Conservation (phyloP, 2,888 invertebrate species). For the Alloplasta piceator region DNA sequence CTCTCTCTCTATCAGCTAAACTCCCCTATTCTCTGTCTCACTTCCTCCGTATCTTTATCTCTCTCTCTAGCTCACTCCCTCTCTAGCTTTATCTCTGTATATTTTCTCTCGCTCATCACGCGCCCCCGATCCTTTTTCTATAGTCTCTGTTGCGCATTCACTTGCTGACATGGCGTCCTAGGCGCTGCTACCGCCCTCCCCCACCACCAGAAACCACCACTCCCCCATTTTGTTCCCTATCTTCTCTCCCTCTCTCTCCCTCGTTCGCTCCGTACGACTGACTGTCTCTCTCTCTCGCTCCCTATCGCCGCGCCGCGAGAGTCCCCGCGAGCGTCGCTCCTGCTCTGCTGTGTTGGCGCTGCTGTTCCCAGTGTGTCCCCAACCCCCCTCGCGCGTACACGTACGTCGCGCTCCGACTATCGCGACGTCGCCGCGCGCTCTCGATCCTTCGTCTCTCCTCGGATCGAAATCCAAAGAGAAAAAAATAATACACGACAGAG, state of each 20-base stretch:
- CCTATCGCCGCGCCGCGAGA: constrained; percentile 28
- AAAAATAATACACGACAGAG: no score
- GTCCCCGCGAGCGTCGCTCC: constrained; percentile 42
- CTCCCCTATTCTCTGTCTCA: constrained; percentile 15
- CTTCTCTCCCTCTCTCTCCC: constrained; percentile 44
- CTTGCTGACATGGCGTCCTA: constrained; percentile 83
- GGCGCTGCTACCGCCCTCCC: constrained; percentile 66
- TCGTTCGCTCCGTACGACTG: constrained; percentile 30
- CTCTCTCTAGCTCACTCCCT: constrained; percentile 40
- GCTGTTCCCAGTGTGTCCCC: constrained; percentile 65
- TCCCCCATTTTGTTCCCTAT: constrained; percentile 28
- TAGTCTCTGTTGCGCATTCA: constrained; percentile 59
- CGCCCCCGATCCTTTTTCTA: constrained; percentile 61
- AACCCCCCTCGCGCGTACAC: constrained; percentile 61
- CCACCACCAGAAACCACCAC: constrained; percentile 56
- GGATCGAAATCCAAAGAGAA: constrained; percentile 16
- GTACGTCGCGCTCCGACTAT: constrained; percentile 53
- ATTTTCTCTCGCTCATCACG: constrained; percentile 26
- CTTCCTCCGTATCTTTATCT: constrained; percentile 17
- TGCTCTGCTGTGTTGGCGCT: constrained; percentile 38
- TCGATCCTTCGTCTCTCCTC: constrained; percentile 43
- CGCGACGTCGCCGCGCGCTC: constrained; percentile 50
- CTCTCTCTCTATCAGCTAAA: constrained; percentile 45
- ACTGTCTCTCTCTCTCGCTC: constrained; percentile 30
- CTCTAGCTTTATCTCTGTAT: constrained; percentile 6